Base-by-base conservation (phyloP, 2,797 vertebrate species). In the Anguilla pacifica region DNA sequence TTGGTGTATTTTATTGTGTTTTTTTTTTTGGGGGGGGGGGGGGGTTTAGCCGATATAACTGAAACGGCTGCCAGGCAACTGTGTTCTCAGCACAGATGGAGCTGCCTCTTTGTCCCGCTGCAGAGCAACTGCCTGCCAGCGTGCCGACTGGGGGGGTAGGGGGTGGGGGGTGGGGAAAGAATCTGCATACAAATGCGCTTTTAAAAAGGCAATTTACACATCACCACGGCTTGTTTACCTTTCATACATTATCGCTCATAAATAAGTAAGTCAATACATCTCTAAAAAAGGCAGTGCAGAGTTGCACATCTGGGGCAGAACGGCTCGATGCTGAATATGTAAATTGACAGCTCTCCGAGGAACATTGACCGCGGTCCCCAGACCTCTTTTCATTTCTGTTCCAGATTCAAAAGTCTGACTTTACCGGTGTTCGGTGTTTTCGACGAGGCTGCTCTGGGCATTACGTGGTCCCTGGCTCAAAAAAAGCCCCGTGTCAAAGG, bases 71-170 rank as follows among this genome's bases (percentile, higher is more conserved):
- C 95, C 96, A 95, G 93, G 92, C 91, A 92, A 89, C 91, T 92
- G 91, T 93, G 93, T 94, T 96, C 94, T 93, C 94, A 93, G 93
- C 94, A 96, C 97, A 97, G 96, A 97, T 97, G 96, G 96, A 95
- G 93, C 85, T 51, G 90, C 93, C 74, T n/a, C 67, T 72, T 25
- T 70, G 83, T 83, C 83, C 87, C 7, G 51, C 87, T 85, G 67
- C 49, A 59, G 46, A 64, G 81, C 15, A 57, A 39, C n/a, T 39
- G 81, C 86, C 86, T 28, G 82, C 87, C 83, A 74, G 83, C 35
- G 49, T 49, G 35, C 81, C 82, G 19, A 72, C 86, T n/a, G 79
- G 39, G 31, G 39, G 39, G 39, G 39, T 0, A 1, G 39, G 39
- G 39, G 55, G 57, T n/a, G 39, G 39, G 17, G 51, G n/a, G 51